Conservation (phyloP, 2,113 vertebrate genomes). For the Gambusia affinis region DNA sequence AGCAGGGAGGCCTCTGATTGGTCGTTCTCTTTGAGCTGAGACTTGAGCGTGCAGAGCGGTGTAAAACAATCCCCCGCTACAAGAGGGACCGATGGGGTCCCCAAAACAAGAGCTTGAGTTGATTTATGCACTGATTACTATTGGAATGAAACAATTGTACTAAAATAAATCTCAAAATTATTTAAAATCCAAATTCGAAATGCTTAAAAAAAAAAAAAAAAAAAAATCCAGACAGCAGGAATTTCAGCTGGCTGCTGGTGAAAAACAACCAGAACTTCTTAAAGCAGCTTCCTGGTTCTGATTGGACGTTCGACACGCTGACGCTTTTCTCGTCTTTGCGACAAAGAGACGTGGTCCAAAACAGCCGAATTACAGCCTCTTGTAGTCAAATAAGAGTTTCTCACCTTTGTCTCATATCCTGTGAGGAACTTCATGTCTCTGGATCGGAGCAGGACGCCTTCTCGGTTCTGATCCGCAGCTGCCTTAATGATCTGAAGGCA, state of each 20-base stretch:
- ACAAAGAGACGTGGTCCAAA: background rate
- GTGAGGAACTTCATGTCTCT: constrained; percentile 96
- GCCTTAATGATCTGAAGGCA: constrained; percentile 86
- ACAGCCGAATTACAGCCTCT: background rate
- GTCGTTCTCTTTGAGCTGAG: background rate
- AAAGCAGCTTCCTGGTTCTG: too few species aligned
- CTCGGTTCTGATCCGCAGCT: constrained; percentile 85
- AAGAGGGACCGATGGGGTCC: background rate
- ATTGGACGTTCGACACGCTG: too few species aligned
- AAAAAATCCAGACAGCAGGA: background rate
- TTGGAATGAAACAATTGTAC: background rate
- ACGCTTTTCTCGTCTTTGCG: too few species aligned
- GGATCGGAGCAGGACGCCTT: constrained; percentile 84
- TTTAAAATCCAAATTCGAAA: background rate
- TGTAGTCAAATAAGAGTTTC: background rate
- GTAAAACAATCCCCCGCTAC: too few species aligned
- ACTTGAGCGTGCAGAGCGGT: background rate
- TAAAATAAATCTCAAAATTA: background rate
- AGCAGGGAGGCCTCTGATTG: background rate
- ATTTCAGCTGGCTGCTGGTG: background rate
- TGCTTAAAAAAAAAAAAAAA: background rate
- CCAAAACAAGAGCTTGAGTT: too few species aligned
- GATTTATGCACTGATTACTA: too few species aligned
- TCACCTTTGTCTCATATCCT: constrained; percentile 91
- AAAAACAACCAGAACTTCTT: background rate